These are phyloP conservation scores for Galagoides demidoff DNA, from an alignment of 2,797 vertebrate species.

Conservation along the genomic window DNA sequence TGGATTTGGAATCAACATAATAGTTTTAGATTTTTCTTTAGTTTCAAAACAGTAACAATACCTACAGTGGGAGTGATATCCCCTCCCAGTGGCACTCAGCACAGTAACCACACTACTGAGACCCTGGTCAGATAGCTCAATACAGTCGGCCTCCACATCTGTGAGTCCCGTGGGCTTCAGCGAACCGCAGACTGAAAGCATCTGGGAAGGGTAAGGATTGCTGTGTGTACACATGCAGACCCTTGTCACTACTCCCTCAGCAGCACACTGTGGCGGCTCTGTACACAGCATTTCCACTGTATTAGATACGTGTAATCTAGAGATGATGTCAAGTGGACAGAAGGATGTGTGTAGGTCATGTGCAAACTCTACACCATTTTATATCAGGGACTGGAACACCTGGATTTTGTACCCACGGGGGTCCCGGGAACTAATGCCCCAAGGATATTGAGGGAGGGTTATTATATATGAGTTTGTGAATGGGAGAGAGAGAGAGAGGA, in stretches of 20 bases:
- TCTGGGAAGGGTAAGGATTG: neutral
- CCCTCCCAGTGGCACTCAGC: neutral
- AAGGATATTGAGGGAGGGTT: neutral
- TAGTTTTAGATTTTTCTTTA: constrained; percentile 13
- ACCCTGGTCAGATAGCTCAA: neutral
- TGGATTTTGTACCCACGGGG: neutral
- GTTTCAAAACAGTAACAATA: neutral
- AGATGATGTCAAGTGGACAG: neutral
- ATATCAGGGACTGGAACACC: neutral
- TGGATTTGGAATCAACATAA: constrained; percentile 1
- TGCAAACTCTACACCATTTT: neutral
- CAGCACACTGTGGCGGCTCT: neutral
- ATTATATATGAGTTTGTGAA: neutral
- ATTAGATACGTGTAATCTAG: neutral
- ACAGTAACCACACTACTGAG: neutral
- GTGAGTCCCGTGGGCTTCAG: neutral
- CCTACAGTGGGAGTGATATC: neutral
- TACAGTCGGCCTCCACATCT: neutral
- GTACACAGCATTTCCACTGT: neutral
- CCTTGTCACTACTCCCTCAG: neutral
- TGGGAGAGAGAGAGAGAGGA: neutral
- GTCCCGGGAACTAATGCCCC: neutral
- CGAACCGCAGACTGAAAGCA: neutral
- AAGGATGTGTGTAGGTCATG: neutral
- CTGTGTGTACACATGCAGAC: neutral